Conservation (phyloP, 2,113 vertebrate species). For the Triplophysa rosa region DNA sequence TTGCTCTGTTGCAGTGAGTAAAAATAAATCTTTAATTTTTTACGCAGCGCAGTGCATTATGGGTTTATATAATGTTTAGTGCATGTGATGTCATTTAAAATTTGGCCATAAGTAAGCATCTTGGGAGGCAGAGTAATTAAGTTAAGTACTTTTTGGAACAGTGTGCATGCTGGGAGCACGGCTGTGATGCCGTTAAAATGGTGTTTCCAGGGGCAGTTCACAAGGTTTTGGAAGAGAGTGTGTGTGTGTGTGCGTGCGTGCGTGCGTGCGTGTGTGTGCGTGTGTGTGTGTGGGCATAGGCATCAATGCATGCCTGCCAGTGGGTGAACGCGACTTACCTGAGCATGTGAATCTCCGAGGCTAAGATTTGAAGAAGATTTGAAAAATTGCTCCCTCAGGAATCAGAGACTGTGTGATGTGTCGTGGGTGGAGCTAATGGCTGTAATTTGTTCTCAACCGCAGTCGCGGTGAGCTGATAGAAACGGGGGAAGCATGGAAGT, state of each 20-base stretch:
- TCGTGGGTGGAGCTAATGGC: constrained; percentile 35
- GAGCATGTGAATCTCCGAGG: neutral
- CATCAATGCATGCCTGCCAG: constrained; percentile 20
- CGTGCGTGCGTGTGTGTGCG: no score
- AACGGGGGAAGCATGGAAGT: constrained; percentile 37
- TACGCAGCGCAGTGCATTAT: no score
- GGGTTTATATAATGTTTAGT: no score
- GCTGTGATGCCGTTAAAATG: no score
- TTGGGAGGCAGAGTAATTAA: no score
- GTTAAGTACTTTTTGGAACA: no score
- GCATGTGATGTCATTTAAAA: no score
- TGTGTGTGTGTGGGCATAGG: constrained; percentile 1
- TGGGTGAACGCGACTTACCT: constrained; percentile 25
- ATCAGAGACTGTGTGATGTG: neutral
- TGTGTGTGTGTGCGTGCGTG: constrained; percentile 22
- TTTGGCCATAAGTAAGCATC: no score
- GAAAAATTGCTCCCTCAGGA: constrained; percentile 15
- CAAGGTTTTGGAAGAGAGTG: neutral
- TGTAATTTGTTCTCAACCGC: constrained; percentile 45
- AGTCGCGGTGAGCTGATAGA: constrained; percentile 42
- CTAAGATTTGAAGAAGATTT: constrained; percentile 16
- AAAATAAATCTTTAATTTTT: no score
- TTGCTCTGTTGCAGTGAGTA: no score
- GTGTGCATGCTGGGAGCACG: no score
- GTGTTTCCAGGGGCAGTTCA: no score